These are phyloP conservation scores for Ahaetulla prasina DNA, from an alignment of 2,113 vertebrate genomes.

Conservation along the genomic window DNA sequence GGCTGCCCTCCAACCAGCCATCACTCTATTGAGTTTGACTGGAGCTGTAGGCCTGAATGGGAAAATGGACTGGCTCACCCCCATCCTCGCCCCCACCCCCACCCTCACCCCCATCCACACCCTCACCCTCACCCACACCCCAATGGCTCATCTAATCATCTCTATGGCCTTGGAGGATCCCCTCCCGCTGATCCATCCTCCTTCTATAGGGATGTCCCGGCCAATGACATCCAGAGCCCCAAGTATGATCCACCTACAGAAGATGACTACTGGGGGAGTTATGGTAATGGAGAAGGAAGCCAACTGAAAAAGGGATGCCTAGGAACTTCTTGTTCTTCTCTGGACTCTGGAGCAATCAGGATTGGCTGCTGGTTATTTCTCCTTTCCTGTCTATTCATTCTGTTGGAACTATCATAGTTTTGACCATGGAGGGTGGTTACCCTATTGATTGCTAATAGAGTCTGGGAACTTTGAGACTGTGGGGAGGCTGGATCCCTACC, in stretches of 20 bases:
- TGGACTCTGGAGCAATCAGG: slow-evolving; percentile 52
- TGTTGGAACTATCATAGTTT: slow-evolving; percentile 58
- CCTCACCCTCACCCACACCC: not conserved
- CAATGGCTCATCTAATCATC: slow-evolving; percentile 66
- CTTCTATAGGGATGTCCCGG: slow-evolving; percentile 72
- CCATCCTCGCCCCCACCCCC: not conserved
- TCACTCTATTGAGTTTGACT: slow-evolving; percentile 74
- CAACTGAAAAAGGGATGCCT: slow-evolving; percentile 54
- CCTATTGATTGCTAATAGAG: not conserved
- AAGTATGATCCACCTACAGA: slow-evolving; percentile 76
- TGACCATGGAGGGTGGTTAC: slow-evolving; percentile 48
- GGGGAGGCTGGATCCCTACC: not conserved
- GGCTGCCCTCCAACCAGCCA: slow-evolving; percentile 78
- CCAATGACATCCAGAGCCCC: slow-evolving; percentile 74
- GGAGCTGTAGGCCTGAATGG: slow-evolving; percentile 56
- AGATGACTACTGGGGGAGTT: slow-evolving; percentile 81
- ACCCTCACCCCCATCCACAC: not conserved
- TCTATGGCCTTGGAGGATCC: slow-evolving; percentile 68
- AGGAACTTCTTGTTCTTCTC: slow-evolving; percentile 55
- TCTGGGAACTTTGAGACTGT: slow-evolving; percentile 32
- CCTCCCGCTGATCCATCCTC: slow-evolving; percentile 76
- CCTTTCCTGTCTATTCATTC: slow-evolving; percentile 56
- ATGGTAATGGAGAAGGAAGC: slow-evolving; percentile 79
- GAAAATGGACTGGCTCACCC: slow-evolving; percentile 33
- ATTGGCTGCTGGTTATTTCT: slow-evolving; percentile 35